Conservation (phyloP, 2,888 invertebrate species). For the Elegia similella region DNA sequence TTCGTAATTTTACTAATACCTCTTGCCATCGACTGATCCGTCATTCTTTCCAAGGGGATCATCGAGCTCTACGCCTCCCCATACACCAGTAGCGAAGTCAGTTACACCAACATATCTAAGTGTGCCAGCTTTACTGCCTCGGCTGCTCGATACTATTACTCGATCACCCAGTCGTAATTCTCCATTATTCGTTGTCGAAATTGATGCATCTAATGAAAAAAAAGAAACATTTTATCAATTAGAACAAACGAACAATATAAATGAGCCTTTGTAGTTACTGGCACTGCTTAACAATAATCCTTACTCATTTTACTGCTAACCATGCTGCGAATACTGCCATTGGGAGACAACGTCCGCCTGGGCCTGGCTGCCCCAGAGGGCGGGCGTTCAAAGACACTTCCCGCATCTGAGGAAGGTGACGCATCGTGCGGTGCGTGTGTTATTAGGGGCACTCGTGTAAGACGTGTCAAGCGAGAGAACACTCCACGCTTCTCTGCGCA, state of each 20-base stretch:
- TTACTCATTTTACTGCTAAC: slow-evolving; percentile 80
- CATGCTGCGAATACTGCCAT: slow-evolving; percentile 74
- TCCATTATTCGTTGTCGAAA: slow-evolving; percentile 72
- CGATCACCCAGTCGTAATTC: slow-evolving; percentile 93
- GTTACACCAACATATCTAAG: slow-evolving; percentile 93
- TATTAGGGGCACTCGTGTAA: slow-evolving; percentile 87
- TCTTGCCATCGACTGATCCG: slow-evolving; percentile 94
- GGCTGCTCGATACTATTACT: slow-evolving; percentile 93
- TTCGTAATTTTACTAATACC: slow-evolving; percentile 75
- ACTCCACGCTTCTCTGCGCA: slow-evolving; percentile 96
- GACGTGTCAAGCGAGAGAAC: slow-evolving; percentile 93
- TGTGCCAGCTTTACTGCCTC: slow-evolving; percentile 93
- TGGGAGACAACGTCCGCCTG: slow-evolving; percentile 70
- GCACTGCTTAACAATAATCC: slow-evolving; percentile 30
- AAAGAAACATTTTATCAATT: neutral
- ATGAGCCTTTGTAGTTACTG: neutral
- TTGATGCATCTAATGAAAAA: slow-evolving; percentile 62
- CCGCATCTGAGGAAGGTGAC: slow-evolving; percentile 70
- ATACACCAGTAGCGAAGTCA: slow-evolving; percentile 95
- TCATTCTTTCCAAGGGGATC: slow-evolving; percentile 97
- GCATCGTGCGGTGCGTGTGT: slow-evolving; percentile 76
- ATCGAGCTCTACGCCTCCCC: slow-evolving; percentile 98
- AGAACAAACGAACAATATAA: slow-evolving; percentile 6
- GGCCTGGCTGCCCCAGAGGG: slow-evolving; percentile 69
- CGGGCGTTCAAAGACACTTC: slow-evolving; percentile 73